Conservation (phyloP, 1,140 invertebrate genomes). For the Trinorchestia longiramus region DNA sequence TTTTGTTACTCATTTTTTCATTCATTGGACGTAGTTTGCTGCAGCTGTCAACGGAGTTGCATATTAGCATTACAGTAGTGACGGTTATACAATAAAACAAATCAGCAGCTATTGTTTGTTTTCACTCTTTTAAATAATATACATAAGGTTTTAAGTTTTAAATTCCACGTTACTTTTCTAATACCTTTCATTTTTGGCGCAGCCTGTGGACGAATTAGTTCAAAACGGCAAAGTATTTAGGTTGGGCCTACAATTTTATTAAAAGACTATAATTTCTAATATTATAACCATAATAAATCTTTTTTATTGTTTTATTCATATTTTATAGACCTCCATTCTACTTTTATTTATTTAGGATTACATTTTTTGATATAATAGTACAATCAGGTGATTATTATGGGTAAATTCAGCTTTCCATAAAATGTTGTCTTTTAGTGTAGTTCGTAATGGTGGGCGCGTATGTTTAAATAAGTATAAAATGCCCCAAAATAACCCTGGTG, state of each 20-base stretch:
- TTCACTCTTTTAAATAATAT: no score
- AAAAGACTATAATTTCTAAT: background rate
- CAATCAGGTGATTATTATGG: slow-evolving; percentile 23
- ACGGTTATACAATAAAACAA: no score
- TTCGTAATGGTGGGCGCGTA: slow-evolving; percentile 50
- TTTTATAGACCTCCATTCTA: no score
- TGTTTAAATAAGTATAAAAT: slow-evolving; percentile 52
- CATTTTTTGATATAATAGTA: background rate
- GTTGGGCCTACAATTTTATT: background rate
- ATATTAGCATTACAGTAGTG: no score
- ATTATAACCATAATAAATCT: background rate
- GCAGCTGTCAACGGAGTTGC: no score
- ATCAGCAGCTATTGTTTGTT: no score
- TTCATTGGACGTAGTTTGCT: no score
- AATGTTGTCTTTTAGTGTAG: slow-evolving; percentile 44
- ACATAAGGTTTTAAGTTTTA: no score
- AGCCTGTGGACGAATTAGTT: background rate
- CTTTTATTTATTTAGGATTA: no score
- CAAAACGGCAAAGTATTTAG: background rate
- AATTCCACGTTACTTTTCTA: background rate
- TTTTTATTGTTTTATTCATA: no score
- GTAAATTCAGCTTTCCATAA: background rate
- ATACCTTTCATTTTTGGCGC: slow-evolving; percentile 39
- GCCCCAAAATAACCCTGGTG: slow-evolving; percentile 43
- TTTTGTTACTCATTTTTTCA: no score